Conservation (phyloP, 2,888 invertebrate genomes). For the Alitta virens region DNA sequence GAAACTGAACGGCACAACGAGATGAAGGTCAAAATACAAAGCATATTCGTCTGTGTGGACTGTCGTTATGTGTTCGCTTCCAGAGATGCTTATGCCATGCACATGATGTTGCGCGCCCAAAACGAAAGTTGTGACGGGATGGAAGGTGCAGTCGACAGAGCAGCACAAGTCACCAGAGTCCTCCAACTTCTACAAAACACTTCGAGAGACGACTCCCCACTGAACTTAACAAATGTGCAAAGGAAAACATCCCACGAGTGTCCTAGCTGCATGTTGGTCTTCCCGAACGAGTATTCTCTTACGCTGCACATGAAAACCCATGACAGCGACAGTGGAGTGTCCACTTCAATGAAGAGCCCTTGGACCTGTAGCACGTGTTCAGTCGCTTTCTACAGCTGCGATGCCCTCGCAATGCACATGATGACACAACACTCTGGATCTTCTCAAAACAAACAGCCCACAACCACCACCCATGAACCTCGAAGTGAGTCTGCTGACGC, state of each 20-base stretch:
- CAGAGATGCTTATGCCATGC: slow-evolving; percentile 57
- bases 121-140: slow-evolving; percentile 36
- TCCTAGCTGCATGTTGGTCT: slow-evolving; percentile 36
- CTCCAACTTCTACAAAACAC: background rate
- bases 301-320: slow-evolving; percentile 53
- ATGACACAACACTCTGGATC: slow-evolving; percentile 22
- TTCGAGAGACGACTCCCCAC: slow-evolving; percentile 14
- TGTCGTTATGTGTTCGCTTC: slow-evolving; percentile 51
- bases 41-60: slow-evolving; percentile 51
- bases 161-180: background rate
- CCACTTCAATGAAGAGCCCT: background rate
- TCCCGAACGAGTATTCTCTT: slow-evolving; percentile 45
- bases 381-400: slow-evolving; percentile 19
- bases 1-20: slow-evolving; percentile 29
- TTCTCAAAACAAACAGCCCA: no score
- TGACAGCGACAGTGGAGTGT: background rate
- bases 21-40: slow-evolving; percentile 33
- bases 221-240: slow-evolving; percentile 12
- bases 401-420: slow-evolving; percentile 27
- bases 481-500: no score
- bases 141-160: background rate
- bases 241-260: slow-evolving; percentile 3
- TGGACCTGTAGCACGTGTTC: slow-evolving; percentile 14
- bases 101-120: slow-evolving; percentile 55
- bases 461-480: no score